These are phyloP conservation scores for Noctua comes DNA, from an alignment of 2,888 invertebrate species.

Conservation along the genomic window DNA sequence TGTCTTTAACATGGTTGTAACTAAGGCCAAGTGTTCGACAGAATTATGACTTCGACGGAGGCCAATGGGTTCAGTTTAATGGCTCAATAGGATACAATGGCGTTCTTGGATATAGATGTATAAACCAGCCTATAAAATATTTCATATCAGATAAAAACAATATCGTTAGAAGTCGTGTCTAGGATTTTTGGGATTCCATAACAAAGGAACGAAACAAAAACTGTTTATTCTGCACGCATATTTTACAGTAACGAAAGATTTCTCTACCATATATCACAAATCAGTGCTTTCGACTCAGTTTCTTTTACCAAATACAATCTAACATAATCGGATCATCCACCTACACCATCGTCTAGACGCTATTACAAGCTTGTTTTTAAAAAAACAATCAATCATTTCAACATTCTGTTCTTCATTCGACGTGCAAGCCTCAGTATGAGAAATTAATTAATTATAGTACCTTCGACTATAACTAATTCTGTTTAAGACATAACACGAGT, in stretches of 20 bases:
- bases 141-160: conserved; percentile 1
- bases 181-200: not conserved
- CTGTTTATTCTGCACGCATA: not conserved
- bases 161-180: not conserved
- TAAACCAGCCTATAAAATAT: not conserved
- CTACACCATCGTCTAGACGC: conserved; percentile 58
- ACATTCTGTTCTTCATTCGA: conserved; percentile 48
- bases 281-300: conserved; percentile 23
- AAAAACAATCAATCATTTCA: conserved; percentile 62
- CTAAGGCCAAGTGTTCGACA: conserved; percentile 52
- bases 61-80: conserved; percentile 49
- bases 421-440: conserved; percentile 24
- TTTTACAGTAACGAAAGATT: conserved; percentile 6
- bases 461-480: conserved; percentile 54
- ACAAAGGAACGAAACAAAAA: not conserved
- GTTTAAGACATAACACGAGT: conserved; percentile 57
- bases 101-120: conserved; percentile 15
- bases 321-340: conserved; percentile 57
- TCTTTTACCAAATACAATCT: conserved; percentile 37
- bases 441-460: conserved; percentile 61
- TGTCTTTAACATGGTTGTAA: conserved; percentile 40
- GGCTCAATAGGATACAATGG: conserved; percentile 44
- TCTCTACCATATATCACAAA: conserved; percentile 6
- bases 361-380: conserved; percentile 36
- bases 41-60: conserved; percentile 41